These are phyloP conservation scores for Macrosteles quadrilineatus DNA, from an alignment of 1,140 invertebrate genomes.

Conservation along the genomic window DNA sequence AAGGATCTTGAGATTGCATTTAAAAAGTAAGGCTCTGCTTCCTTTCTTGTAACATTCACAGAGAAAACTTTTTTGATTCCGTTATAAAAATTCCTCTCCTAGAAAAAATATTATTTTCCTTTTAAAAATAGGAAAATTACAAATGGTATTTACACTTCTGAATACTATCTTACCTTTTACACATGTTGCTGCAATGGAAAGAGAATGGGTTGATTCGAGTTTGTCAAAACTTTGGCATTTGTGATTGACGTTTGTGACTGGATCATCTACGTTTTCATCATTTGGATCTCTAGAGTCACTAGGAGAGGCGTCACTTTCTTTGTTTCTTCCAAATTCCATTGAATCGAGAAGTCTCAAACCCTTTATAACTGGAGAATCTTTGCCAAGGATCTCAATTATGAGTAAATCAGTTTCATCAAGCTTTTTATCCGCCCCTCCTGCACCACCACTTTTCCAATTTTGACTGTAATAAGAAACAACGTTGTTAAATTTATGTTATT, in stretches of 20 bases:
- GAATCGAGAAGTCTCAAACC: slow-evolving; percentile 22
- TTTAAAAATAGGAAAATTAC: too few relatives aligned
- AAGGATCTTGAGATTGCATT: too few relatives aligned
- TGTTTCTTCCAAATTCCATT: not conserved
- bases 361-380: slow-evolving; percentile 29
- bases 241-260: not conserved
- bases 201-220: not conserved
- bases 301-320: not conserved
- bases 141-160: too few relatives aligned
- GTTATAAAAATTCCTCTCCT: too few relatives aligned
- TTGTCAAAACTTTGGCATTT: not conserved
- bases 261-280: not conserved
- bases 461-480: too few relatives aligned
- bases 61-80: too few relatives aligned
- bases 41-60: too few relatives aligned
- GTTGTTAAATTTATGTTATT: too few relatives aligned
- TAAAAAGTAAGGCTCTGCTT: too few relatives aligned
- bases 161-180: too few relatives aligned
- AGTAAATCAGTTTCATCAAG: slow-evolving; percentile 26
- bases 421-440: slow-evolving; percentile 15
- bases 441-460: slow-evolving; percentile 27
- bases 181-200: too few relatives aligned
- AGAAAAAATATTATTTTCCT: too few relatives aligned
- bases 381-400: slow-evolving; percentile 33
- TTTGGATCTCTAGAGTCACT: not conserved